phyloP scores from a whole-genome alignment of 2,797 vertebrate genomes.

The Pangasius mekongensis region DNA sequence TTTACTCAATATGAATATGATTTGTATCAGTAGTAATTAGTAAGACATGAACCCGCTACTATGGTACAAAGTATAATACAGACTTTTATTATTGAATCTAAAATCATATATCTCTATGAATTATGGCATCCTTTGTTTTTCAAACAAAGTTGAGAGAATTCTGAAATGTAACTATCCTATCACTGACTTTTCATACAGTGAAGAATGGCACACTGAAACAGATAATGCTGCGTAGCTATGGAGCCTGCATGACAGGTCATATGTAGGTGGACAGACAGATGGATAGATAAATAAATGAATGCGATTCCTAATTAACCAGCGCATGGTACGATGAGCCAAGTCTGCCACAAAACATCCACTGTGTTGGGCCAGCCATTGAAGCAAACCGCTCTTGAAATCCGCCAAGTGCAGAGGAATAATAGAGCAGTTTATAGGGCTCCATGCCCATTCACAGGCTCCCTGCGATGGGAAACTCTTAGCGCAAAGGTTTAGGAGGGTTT shows the following conservation, averaged over 20 bases:
- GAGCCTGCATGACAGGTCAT: slow-evolving; percentile 55
- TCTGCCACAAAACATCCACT: slow-evolving; percentile 76
- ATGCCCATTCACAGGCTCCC: slow-evolving; percentile 78
- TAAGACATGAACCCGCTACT: not conserved
- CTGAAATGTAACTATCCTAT: not conserved
- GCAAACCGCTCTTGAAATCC: slow-evolving; percentile 75
- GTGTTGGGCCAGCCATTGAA: slow-evolving; percentile 75
- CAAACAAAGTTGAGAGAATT: not conserved
- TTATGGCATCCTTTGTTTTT: not conserved
- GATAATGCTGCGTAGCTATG: slow-evolving; percentile 14
- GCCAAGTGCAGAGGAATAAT: slow-evolving; percentile 77
- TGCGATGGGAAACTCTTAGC: slow-evolving; percentile 79
- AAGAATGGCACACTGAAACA: not conserved
- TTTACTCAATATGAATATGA: not conserved
- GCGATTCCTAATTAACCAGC: slow-evolving; percentile 76
- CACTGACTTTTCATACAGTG: slow-evolving; percentile 2
- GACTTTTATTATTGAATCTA: not conserved
- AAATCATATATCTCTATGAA: not conserved
- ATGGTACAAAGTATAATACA: not conserved
- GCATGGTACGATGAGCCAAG: slow-evolving; percentile 73
- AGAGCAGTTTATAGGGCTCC: slow-evolving; percentile 77
- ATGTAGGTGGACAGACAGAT: slow-evolving; percentile 64
- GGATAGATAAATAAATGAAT: slow-evolving; percentile 58
- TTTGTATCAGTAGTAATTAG: not conserved
- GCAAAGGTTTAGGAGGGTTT: slow-evolving; percentile 73